A percentile compares a stretch with the other conserved stretches of the same genome.
These are phyloP conservation scores for Cyclina sinensis DNA, from an alignment of 1,140 invertebrate genomes.

Conservation along the genomic window DNA sequence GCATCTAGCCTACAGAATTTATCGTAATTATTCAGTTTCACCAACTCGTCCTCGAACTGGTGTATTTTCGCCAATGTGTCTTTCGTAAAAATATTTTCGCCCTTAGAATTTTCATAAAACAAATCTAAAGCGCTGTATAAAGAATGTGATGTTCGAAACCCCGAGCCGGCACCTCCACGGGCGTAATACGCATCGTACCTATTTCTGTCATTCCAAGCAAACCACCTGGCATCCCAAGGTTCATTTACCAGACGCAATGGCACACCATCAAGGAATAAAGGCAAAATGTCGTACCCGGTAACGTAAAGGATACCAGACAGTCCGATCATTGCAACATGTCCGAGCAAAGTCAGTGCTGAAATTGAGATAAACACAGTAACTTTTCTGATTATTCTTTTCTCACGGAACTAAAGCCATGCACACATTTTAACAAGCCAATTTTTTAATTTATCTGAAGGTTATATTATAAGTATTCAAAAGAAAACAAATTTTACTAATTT, in stretches of 20 bases:
- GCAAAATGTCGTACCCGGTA: slow-evolving; percentile 72
- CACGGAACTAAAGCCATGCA: too few relatives aligned
- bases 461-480: too few relatives aligned
- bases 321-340: slow-evolving; percentile 70
- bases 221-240: slow-evolving; percentile 54
- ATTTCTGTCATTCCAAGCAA: slow-evolving; percentile 61
- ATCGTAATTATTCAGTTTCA: slow-evolving; percentile 29
- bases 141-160: neutral
- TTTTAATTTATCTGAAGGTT: too few relatives aligned
- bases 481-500: too few relatives aligned
- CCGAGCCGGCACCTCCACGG: neutral
- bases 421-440: too few relatives aligned
- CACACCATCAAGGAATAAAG: slow-evolving; percentile 66
- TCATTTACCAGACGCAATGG: slow-evolving; percentile 66
- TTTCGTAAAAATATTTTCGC: slow-evolving; percentile 63
- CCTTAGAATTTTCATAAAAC: slow-evolving; percentile 34
- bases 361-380: neutral
- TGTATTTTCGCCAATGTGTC: slow-evolving; percentile 47
- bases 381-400: too few relatives aligned
- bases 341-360: slow-evolving; percentile 47
- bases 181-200: slow-evolving; percentile 2
- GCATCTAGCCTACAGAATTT: slow-evolving; percentile 54
- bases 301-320: slow-evolving; percentile 60
- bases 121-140: slow-evolving; percentile 12
- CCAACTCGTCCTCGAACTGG: slow-evolving; percentile 62